A percentile compares a stretch with the other conserved stretches of the same genome.
Evolutionary conservation across 2,113 vertebrate genomes (phyloP).

Genomic region (Pseudolaguvia tuberculata): DNA sequence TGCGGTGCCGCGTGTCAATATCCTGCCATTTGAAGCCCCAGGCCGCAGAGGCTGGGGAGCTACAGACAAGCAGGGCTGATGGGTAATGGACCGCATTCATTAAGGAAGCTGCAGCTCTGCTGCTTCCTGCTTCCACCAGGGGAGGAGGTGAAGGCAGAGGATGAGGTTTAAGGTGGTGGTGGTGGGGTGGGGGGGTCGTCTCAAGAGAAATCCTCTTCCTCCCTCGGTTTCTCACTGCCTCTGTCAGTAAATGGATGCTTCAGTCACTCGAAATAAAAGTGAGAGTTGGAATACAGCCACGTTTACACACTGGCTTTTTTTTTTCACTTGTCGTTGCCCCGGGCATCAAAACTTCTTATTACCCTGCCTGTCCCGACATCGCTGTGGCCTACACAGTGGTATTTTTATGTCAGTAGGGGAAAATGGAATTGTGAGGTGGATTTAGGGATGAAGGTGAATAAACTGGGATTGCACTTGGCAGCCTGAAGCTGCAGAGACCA

Average conservation of each 20-base stretch:
- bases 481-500: neutral
- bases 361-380: slow-evolving; percentile 92
- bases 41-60: slow-evolving; percentile 97
- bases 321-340: slow-evolving; percentile 77
- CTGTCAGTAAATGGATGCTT: slow-evolving; percentile 25
- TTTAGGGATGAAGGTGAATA: slow-evolving; percentile 42
- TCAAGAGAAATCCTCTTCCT: slow-evolving; percentile 70
- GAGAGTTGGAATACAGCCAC: slow-evolving; percentile 16
- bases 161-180: slow-evolving; percentile 47
- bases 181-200: slow-evolving; percentile 59
- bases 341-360: slow-evolving; percentile 93
- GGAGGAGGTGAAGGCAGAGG: slow-evolving; percentile 78
- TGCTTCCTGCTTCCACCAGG: slow-evolving; percentile 85
- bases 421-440: slow-evolving; percentile 39
- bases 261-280: slow-evolving; percentile 16
- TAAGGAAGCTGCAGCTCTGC: slow-evolving; percentile 97
- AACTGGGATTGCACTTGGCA: neutral
- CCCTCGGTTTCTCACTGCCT: slow-evolving; percentile 26
- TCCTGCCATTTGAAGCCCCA: slow-evolving; percentile 99
- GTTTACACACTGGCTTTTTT: neutral
- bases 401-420: slow-evolving; percentile 51
- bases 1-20: slow-evolving; percentile 97
- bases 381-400: slow-evolving; percentile 68
- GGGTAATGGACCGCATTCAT: slow-evolving; percentile 99
- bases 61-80: slow-evolving; percentile 95